Conservation (phyloP, 2,113 vertebrate genomes). For the Ammodytes marinus region DNA sequence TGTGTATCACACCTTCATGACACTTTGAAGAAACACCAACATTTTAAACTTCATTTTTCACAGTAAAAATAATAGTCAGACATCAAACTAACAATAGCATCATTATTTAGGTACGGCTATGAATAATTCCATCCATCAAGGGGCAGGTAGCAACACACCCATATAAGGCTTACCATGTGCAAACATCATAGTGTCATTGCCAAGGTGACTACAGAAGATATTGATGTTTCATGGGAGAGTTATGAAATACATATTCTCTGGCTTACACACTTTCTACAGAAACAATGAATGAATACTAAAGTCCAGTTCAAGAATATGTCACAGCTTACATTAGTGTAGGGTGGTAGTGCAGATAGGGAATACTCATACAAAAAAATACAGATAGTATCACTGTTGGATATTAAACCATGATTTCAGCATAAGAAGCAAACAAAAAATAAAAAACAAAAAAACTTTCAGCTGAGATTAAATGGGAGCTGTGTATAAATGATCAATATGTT, state of each 20-base stretch:
- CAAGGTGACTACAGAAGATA: conserved; percentile 6
- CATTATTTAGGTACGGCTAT: conserved; percentile 5
- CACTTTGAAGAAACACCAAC: conserved; percentile 15
- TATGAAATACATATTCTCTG: conserved; percentile 5
- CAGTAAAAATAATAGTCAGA: neutral
- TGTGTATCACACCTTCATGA: conserved; percentile 23
- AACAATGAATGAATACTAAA: neutral
- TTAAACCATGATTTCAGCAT: neutral
- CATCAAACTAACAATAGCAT: conserved; percentile 34
- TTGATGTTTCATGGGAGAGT: neutral
- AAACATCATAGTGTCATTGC: neutral
- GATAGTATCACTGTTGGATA: too few relatives aligned
- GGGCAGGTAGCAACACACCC: neutral
- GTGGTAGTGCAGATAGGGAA: neutral
- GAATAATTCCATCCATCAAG: conserved; percentile 28
- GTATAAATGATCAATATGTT: neutral
- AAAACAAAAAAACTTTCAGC: neutral
- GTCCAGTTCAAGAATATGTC: neutral
- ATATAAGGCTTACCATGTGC: conserved; percentile 18
- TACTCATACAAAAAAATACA: too few relatives aligned
- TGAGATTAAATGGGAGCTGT: neutral
- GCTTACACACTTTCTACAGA: neutral
- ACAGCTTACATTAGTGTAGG: neutral
- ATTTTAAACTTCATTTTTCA: conserved; percentile 5
- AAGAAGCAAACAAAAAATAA: neutral